phyloP scores from a whole-genome alignment of 1,140 invertebrate genomes.

The Caenorhabditis remanei region DNA sequence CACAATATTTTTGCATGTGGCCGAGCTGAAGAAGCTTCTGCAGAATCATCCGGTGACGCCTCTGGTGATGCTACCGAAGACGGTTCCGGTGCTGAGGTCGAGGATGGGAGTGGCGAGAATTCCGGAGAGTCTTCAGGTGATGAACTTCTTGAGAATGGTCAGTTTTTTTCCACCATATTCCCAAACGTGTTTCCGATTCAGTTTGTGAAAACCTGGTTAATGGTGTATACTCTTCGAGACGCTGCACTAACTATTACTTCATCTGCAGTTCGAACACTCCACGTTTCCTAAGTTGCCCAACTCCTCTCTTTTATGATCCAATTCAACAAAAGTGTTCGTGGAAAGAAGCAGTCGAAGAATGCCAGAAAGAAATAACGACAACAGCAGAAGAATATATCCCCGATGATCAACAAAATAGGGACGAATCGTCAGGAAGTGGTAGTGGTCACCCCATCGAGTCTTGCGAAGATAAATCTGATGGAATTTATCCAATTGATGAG shows the following conservation, averaged over 20 bases:
- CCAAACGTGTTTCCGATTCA: neutral
- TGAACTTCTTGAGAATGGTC: neutral
- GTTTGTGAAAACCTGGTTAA: neutral
- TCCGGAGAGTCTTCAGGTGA: neutral
- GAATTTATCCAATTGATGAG: neutral
- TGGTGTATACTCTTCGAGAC: neutral
- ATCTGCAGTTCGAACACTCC: conserved; percentile 5
- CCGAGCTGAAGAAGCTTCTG: conserved; percentile 3
- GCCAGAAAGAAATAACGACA: neutral
- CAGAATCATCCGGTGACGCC: neutral
- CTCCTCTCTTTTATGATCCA: conserved; percentile 2
- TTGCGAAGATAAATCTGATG: neutral
- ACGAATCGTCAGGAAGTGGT: neutral
- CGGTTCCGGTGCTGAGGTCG: neutral
- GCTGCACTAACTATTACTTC: neutral
- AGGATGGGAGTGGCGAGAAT: neutral
- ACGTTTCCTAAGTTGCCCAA: neutral
- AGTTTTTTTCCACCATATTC: neutral
- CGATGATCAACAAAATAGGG: neutral
- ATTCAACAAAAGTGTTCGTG: neutral
- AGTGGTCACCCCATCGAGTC: neutral
- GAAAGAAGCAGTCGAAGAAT: neutral
- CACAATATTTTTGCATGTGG: conserved; percentile 60
- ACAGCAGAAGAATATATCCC: neutral
- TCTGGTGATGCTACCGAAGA: neutral